Evolutionary conservation across 2,113 vertebrate species (phyloP), one percentile per base, ranked within the genome.

Genomic region (Lathamus discolor): DNA sequence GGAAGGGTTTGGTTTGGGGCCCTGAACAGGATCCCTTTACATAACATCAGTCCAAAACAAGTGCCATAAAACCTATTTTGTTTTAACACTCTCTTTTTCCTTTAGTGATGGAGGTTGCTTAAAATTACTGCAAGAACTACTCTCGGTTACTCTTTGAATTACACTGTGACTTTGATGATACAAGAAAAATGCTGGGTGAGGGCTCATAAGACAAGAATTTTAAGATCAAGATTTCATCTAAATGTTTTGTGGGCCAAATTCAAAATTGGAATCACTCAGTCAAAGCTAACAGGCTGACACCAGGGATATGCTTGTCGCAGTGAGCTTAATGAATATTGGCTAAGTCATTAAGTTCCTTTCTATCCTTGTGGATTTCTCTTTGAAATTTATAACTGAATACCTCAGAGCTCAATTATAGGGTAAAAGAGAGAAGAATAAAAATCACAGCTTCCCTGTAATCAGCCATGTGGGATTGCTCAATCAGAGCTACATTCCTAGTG

Each of bases 381-480:
- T 70, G 49, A 96, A 93, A 90, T 88, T 41, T 88, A 83, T 79
- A 79, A 77, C 67, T 78, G 76, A 95, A 86, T 82, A 95, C 44
- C 61, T 91, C 57, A 86, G 76, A 90, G 62, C 17, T 81, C 82
- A 92, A 69, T 86, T 86, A 82, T 4, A 70, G 11, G 41, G 79
- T 33, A 61, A 88, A 89, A 96, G 15, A 95, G 64, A 91, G 39
- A 91, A 59, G 62, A 88, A 87, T 78, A 86, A 90, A 95, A 92
- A 19, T 69, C 64, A 89, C 37, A 86, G 35, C 39, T 89, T 85
- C 89, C n/a, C 75, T 86, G 35, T 91, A 89, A 80, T 85, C 59
- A 92, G 46, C 63, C 85, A 74, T 3, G 11, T 78, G 76, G 64
- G 76, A 91, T 10, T 82, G 31, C 81, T 90, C 80, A 89, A 90